Conservation (phyloP, 2,797 vertebrate genomes). For the Hylomyscus alleni region DNA sequence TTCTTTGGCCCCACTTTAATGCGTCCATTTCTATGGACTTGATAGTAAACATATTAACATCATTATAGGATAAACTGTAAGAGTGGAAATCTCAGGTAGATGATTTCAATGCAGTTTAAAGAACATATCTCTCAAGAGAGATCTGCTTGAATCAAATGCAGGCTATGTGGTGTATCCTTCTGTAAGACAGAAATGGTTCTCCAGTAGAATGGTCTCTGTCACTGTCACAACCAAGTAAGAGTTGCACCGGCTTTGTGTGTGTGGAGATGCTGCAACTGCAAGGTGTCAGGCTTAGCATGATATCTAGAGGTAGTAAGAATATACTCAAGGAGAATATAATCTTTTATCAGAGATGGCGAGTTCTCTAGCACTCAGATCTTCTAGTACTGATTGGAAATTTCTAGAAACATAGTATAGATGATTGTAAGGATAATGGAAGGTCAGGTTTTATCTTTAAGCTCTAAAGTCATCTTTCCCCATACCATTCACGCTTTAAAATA, state of each 20-base stretch:
- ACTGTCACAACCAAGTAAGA: background rate
- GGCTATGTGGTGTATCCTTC: background rate
- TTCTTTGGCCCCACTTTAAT: background rate
- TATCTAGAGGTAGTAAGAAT: background rate
- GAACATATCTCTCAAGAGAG: constrained; percentile 21
- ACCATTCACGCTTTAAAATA: background rate
- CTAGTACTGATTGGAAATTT: background rate
- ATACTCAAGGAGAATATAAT: background rate
- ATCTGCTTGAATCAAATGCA: background rate
- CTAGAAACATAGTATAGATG: background rate
- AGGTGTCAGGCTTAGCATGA: background rate
- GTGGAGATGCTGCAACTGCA: background rate
- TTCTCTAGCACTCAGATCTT: background rate
- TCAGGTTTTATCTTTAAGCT: background rate
- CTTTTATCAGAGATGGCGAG: background rate
- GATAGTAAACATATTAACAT: background rate
- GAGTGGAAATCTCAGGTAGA: background rate
- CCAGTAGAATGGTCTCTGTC: background rate
- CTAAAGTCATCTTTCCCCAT: background rate
- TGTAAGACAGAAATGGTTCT: background rate
- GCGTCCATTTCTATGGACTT: background rate
- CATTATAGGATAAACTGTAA: background rate
- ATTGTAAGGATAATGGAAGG: background rate
- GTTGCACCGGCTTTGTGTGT: background rate
- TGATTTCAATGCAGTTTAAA: background rate